Percentiles rank a stretch among this genome's conserved stretches.
phyloP scores from a whole-genome alignment of 23 tunicate species.

The Oikopleura vanhoeffeni region DNA sequence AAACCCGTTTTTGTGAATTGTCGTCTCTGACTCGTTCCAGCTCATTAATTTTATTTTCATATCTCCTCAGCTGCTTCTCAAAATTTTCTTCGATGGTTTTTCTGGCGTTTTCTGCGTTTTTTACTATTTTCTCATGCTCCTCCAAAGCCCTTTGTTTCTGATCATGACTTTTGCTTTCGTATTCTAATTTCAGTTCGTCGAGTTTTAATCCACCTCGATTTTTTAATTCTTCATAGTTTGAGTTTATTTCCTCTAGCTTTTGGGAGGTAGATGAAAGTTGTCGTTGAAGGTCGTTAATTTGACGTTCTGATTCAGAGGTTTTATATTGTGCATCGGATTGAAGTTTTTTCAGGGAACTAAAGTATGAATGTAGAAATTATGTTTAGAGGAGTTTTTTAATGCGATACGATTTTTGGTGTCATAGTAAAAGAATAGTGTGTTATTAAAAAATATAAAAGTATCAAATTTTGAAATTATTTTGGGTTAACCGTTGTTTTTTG shows the following conservation, averaged over 20 bases:
- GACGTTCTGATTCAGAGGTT: neutral
- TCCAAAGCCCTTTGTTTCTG: neutral
- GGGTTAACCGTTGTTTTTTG: no score
- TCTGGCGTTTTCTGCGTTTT: neutral
- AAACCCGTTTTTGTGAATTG: neutral
- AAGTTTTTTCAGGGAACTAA: neutral
- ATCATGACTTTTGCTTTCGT: neutral
- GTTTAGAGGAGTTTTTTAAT: no score
- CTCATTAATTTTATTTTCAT: neutral
- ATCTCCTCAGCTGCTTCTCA: neutral
- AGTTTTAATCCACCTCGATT: neutral
- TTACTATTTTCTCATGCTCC: neutral
- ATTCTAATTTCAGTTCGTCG: neutral
- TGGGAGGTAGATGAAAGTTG: neutral
- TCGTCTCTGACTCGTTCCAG: neutral
- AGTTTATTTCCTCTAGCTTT: neutral
- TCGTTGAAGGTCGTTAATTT: neutral
- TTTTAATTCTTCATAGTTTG: neutral
- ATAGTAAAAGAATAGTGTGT: no score
- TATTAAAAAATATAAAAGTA: no score
- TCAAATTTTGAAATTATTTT: no score
- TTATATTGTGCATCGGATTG: neutral
- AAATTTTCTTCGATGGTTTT: neutral
- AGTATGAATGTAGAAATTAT: no score
- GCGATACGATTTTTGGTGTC: no score